Evolutionary conservation across 2,888 invertebrate genomes (phyloP).

Genomic region (Sinelater perroti): DNA sequence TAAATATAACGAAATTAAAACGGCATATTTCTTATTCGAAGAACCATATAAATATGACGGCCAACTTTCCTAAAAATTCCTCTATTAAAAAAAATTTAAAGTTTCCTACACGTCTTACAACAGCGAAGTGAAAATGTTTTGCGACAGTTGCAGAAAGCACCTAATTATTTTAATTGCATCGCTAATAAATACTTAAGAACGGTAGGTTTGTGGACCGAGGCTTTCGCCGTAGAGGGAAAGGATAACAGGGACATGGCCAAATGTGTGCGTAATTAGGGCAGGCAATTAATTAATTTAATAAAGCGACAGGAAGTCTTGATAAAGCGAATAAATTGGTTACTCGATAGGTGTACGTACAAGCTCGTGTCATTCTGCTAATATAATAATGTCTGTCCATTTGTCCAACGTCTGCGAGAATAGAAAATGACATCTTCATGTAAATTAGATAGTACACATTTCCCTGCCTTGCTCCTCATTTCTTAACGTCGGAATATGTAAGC

Average conservation of each 20-base stretch:
- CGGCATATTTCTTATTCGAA: too few relatives aligned
- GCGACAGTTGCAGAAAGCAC: too few relatives aligned
- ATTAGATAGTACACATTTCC: conserved; percentile 52
- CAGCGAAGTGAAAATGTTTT: too few relatives aligned
- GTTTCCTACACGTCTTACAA: too few relatives aligned
- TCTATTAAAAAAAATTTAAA: too few relatives aligned
- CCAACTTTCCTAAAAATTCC: too few relatives aligned
- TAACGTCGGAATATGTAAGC: conserved; percentile 42
- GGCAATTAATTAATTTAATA: conserved; percentile 27
- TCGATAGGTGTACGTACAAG: conserved; percentile 35
- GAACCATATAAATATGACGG: too few relatives aligned
- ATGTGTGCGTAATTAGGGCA: conserved; percentile 11
- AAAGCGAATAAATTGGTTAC: conserved; percentile 35
- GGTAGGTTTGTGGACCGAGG: too few relatives aligned
- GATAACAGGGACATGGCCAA: conserved; percentile 3
- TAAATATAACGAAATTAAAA: too few relatives aligned
- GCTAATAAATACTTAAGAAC: too few relatives aligned
- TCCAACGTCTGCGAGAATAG: conserved; percentile 41
- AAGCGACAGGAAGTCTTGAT: conserved; percentile 28
- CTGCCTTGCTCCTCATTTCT: conserved; percentile 42
- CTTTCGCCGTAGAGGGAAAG: too few relatives aligned
- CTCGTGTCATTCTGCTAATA: conserved; percentile 36
- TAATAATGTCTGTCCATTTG: conserved; percentile 39
- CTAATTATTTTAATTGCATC: too few relatives aligned
- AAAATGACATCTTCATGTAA: conserved; percentile 50